Percentiles rank a stretch among this genome's conserved stretches.
These are phyloP conservation scores for Eptesicus fuscus DNA, from an alignment of 2,113 vertebrate species.

Conservation along the genomic window DNA sequence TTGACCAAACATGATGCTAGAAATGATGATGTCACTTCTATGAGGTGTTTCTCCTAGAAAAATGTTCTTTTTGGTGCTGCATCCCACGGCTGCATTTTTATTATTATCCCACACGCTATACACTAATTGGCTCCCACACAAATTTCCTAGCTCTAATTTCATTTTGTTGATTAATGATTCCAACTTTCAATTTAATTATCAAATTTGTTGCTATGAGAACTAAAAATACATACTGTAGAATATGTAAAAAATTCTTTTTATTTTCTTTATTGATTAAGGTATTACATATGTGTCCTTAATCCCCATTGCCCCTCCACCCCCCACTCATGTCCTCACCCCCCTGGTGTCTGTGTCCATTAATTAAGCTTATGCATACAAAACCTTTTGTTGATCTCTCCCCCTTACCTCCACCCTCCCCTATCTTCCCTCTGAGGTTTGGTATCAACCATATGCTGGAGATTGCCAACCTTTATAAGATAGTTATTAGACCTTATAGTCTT, in stretches of 20 bases:
- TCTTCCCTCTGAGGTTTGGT: not conserved
- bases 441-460: not conserved
- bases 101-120: constrained; percentile 40
- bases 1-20: not conserved
- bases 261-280: no score
- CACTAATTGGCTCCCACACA: constrained; percentile 40
- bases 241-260: not conserved
- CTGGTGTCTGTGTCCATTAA: no score
- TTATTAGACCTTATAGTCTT: not conserved
- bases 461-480: not conserved
- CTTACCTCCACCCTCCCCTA: no score
- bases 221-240: constrained; percentile 40
- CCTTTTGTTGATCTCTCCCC: no score
- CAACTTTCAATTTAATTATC: constrained; percentile 55
- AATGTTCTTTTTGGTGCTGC: not conserved
- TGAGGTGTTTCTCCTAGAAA: constrained; percentile 37
- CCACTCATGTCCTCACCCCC: no score
- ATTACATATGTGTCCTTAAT: no score
- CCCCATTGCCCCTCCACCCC: no score
- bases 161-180: constrained; percentile 63
- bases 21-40: not conserved
- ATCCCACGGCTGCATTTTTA: constrained; percentile 27
- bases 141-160: constrained; percentile 49
- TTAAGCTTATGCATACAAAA: no score
- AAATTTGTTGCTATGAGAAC: not conserved